phyloP scores from a whole-genome alignment of 2,888 invertebrate species.

The Ennomos erosarius region DNA sequence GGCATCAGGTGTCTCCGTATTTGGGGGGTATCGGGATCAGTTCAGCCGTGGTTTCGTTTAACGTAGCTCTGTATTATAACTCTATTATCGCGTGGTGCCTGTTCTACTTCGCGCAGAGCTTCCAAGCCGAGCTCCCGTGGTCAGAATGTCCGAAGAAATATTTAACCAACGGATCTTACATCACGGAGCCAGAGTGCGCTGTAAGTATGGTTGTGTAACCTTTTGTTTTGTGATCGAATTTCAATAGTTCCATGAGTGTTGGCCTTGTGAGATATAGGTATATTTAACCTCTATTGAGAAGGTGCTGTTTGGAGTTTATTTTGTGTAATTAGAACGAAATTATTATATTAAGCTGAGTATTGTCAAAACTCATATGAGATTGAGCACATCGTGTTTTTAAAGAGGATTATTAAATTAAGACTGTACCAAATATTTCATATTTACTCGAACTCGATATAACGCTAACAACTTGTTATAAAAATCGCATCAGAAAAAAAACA shows the following conservation, averaged over 20 bases:
- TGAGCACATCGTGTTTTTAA: too few relatives aligned
- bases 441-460: too few relatives aligned
- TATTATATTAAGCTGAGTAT: too few relatives aligned
- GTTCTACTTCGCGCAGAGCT: constrained; percentile 97
- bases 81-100: constrained; percentile 99
- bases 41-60: constrained; percentile 97
- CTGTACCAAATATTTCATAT: too few relatives aligned
- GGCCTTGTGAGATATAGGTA: too few relatives aligned
- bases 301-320: too few relatives aligned
- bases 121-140: constrained; percentile 96
- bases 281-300: too few relatives aligned
- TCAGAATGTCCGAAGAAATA: constrained; percentile 94
- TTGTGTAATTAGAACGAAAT: too few relatives aligned
- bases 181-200: constrained; percentile 92
- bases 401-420: too few relatives aligned
- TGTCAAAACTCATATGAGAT: too few relatives aligned
- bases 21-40: constrained; percentile 96
- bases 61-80: constrained; percentile 98
- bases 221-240: constrained; percentile 6
- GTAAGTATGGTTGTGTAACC: constrained; percentile 79
- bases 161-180: constrained; percentile 91
- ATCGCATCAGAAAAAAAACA: too few relatives aligned
- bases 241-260: neutral
- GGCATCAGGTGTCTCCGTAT: constrained; percentile 97
- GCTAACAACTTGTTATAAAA: too few relatives aligned